Base-by-base conservation (phyloP, 1,140 invertebrate genomes). In the Eriosoma lanigerum region DNA sequence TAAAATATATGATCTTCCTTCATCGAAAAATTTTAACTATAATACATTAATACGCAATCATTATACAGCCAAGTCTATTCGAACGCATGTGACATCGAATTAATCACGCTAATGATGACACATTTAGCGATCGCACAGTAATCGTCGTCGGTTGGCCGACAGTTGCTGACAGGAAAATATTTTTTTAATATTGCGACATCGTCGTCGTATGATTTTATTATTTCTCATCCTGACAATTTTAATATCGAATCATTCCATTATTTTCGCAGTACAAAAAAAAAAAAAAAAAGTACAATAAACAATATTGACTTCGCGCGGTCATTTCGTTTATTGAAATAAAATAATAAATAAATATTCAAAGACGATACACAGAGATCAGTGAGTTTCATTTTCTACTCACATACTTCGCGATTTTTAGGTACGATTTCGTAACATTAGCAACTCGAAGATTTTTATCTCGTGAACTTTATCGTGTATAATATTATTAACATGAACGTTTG, bases 61-160 rank as follows among this genome's bases (percentile, higher is more conserved):
- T n/a, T n/a, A n/a, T n/a, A 48, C 44, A 21, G 66, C 66, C 66
- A 68, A 68, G 44, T 68, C 38, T 68, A 3, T 13, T 13, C 21
- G 13, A 46, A 6, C 21, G 21, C 21, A 24, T 13, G 1, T 6
- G 64, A 44, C 66, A 21, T 68, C n/a, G 21, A 48, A 68, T 68
- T 68, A 68, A 68, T 68, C 66, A 68, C 66, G 66, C 21, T 48
- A 68, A 68, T 48, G 66, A 68, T 68, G 66, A 68, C 66, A 68
- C 66, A 68, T 68, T 68, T 68, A 68, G 66, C 66, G 66, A 68
- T 68, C 46, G 66, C 44, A 8, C 44, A 2, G 66, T 24, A 48
- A 68, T 44, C 21, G 44, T 68, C 15, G 21, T 38, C 13, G 21
- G 44, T 68, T 13, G 21, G 66, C 13, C 66, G 38, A 68, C 66